Percentiles rank a stretch among this genome's conserved stretches.
These are phyloP conservation scores for Myotis davidii DNA, from an alignment of 2,113 vertebrate species.

Conservation along the genomic window DNA sequence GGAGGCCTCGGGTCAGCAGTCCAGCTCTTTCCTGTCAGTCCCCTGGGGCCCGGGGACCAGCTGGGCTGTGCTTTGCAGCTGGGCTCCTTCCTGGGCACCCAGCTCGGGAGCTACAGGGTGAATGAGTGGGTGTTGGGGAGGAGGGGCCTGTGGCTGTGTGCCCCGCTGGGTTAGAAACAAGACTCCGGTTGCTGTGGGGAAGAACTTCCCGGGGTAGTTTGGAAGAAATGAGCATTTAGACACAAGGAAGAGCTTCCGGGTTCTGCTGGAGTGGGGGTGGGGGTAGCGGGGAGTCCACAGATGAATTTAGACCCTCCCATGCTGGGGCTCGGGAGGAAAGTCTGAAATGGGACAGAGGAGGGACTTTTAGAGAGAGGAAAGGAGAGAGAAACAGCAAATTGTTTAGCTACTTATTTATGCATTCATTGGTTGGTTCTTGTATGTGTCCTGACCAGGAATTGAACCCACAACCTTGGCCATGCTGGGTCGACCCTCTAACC, in stretches of 20 bases:
- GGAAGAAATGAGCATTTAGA: neutral
- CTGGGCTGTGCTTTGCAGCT: neutral
- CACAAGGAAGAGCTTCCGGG: neutral
- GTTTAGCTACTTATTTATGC: neutral
- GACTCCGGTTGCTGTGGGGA: neutral
- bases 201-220: neutral
- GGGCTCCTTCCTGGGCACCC: neutral
- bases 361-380: neutral
- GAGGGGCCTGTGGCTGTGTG: neutral
- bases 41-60: neutral
- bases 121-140: neutral
- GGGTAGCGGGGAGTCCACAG: neutral
- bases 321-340: neutral
- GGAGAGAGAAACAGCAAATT: neutral
- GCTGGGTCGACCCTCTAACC: neutral
- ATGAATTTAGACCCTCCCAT: neutral
- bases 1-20: constrained; percentile 13
- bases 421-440: neutral
- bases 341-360: neutral
- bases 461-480: neutral
- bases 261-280: neutral
- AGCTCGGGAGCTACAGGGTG: neutral
- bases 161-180: neutral
- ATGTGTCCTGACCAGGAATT: neutral
- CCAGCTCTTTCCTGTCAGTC: neutral